Base-by-base conservation (phyloP, 1,140 invertebrate species). In the Hydropsyche tenuis region DNA sequence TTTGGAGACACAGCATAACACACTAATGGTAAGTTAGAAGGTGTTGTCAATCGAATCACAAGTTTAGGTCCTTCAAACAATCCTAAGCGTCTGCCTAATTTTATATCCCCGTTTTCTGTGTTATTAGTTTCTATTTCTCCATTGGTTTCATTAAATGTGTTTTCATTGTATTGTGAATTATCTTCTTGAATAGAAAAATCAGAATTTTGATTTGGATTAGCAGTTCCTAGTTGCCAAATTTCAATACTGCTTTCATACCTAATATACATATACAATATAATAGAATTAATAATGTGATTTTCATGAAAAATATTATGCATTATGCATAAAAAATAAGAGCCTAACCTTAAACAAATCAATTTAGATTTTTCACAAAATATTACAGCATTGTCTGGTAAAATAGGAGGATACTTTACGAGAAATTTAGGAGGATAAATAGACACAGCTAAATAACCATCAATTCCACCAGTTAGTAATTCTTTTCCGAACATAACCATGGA, bases 401-500 rank as follows among this genome's bases (percentile, higher is more conserved):
- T 85, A 1, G 92, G 91, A 6, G 91, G 91, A 81, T 92, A 89
- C 81, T 92, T 90, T 64, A 90, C 83, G 3, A 92, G 80, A 73
- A 87, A 86, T 83, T 90, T 90, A 1, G 89, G 90, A 2, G 87
- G 88, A 7, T 86, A 88, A 76, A 85, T 88, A 53, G 89, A 90
- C 20, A 92, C 81, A 3, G 89, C 89, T 1, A 95, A 82, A 79
- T 93, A 90, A 1, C 92, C 91, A 84, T 94, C 93, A 18, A 91
- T 85, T 37, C 93, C 94, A 74, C 89, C 93, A 1, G 94, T 96
- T 79, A 92, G 89, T 22, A 96, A 82, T 78, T 89, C 89, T 1
- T 88, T 86, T 25, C 86, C 85, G 75, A 87, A 84, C 25, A 91
- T 81, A 2, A 88, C 84, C 30, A 97, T 81, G 6, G 91, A 87